Evolutionary conservation across 2,113 vertebrate genomes (phyloP).

Genomic region (Gymnogyps californianus): DNA sequence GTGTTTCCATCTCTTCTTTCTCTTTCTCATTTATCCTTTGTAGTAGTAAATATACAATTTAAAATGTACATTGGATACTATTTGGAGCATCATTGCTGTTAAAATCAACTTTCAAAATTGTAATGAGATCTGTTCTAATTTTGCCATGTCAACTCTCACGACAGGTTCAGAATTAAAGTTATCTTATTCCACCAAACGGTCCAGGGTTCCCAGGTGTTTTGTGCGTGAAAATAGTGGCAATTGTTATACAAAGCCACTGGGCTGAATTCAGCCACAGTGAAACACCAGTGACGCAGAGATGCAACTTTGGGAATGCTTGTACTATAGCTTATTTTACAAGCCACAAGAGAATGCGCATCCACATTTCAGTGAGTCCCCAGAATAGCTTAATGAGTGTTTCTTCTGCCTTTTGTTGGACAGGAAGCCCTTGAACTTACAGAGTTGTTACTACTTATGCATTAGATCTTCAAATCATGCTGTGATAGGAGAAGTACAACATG

Average conservation of each 20-base stretch:
- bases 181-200: background rate
- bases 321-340: background rate
- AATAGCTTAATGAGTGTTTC: background rate
- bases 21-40: background rate
- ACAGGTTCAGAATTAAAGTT: background rate
- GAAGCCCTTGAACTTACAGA: background rate
- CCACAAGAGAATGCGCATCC: rapidly evolving
- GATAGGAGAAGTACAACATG: background rate
- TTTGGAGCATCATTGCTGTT: background rate
- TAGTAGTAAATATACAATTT: background rate
- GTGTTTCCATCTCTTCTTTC: background rate
- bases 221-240: background rate
- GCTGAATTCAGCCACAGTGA: background rate
- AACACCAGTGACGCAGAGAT: background rate
- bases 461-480: background rate
- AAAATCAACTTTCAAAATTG: background rate
- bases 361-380: rapidly evolving
- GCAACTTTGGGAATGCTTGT: background rate
- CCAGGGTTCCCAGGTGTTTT: background rate
- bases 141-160: background rate
- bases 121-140: background rate
- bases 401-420: background rate
- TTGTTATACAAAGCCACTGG: background rate
- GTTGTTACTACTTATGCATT: background rate
- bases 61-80: background rate